A percentile compares a stretch with the other conserved stretches of the same genome.
Conservation (phyloP, 2,797 vertebrate species). For the Nyctibius grandis region DNA sequence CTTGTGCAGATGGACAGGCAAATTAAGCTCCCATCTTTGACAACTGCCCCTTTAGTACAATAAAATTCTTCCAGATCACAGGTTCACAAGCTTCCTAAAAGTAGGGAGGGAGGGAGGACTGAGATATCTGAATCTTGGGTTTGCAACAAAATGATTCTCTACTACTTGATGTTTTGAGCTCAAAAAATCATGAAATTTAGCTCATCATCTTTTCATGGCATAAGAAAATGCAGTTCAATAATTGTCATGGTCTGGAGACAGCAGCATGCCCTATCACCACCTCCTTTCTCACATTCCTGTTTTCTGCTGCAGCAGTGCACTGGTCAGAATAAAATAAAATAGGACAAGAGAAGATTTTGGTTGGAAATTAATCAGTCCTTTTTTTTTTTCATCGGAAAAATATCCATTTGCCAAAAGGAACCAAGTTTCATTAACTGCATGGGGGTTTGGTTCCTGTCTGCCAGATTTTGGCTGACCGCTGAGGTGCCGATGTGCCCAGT, state of each 20-base stretch:
- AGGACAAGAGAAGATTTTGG: background rate
- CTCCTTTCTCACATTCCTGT: background rate
- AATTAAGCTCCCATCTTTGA: background rate
- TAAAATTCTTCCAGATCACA: background rate
- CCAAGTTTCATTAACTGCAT: background rate
- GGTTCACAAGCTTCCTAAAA: background rate
- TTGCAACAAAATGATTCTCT: background rate
- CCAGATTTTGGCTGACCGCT: background rate
- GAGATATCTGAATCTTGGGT: background rate
- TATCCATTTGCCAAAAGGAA: background rate
- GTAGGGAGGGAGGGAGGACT: background rate
- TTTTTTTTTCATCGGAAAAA: background rate
- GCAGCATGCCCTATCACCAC: background rate
- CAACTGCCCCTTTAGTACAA: background rate
- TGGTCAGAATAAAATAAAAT: background rate
- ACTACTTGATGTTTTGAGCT: background rate
- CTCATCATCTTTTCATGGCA: background rate
- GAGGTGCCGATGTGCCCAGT: accelerated
- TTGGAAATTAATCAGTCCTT: background rate
- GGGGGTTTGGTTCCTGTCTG: background rate
- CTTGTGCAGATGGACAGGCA: background rate
- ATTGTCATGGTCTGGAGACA: background rate
- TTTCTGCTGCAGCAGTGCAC: background rate
- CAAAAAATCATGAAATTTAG: background rate
- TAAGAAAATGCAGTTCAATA: background rate